Percentiles rank a stretch among this genome's conserved stretches.
Evolutionary conservation across 1,140 invertebrate genomes (phyloP).

Genomic region (Nixonia krombeini): DNA sequence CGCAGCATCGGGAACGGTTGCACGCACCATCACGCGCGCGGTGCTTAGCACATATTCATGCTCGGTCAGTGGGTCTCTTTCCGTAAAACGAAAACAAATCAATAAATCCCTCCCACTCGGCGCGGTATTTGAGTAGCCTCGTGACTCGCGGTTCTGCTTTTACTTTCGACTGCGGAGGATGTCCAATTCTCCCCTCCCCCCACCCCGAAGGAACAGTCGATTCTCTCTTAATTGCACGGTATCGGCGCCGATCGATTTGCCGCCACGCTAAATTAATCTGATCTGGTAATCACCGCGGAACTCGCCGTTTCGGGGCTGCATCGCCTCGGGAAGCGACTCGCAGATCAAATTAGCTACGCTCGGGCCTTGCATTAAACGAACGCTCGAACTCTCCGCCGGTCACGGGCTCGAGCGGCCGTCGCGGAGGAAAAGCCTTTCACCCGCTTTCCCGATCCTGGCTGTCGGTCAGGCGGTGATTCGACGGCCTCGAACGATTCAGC

Average conservation of each 20-base stretch:
- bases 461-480: too few species aligned
- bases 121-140: slow-evolving; percentile 6
- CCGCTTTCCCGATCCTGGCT: too few species aligned
- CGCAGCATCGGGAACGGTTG: not conserved
- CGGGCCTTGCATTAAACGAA: not conserved
- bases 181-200: slow-evolving; percentile 1
- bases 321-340: slow-evolving; percentile 20
- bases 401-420: too few species aligned
- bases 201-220: not conserved
- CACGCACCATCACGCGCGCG: slow-evolving; percentile 5
- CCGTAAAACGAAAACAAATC: slow-evolving; percentile 55
- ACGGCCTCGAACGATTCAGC: too few species aligned
- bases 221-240: not conserved
- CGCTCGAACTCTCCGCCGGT: too few species aligned
- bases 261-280: slow-evolving; percentile 34
- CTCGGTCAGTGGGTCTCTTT: slow-evolving; percentile 26
- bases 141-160: slow-evolving; percentile 9
- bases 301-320: slow-evolving; percentile 12
- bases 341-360: slow-evolving; percentile 26
- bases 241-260: slow-evolving; percentile 25
- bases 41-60: slow-evolving; percentile 32
- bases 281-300: slow-evolving; percentile 29
- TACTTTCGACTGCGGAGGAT: slow-evolving; percentile 9
- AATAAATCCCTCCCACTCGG: slow-evolving; percentile 28
- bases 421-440: too few species aligned